A percentile compares a stretch with the other conserved stretches of the same genome.
Evolutionary conservation across 1,140 invertebrate genomes (phyloP).

Genomic region (Diabrotica undecimpunctata): DNA sequence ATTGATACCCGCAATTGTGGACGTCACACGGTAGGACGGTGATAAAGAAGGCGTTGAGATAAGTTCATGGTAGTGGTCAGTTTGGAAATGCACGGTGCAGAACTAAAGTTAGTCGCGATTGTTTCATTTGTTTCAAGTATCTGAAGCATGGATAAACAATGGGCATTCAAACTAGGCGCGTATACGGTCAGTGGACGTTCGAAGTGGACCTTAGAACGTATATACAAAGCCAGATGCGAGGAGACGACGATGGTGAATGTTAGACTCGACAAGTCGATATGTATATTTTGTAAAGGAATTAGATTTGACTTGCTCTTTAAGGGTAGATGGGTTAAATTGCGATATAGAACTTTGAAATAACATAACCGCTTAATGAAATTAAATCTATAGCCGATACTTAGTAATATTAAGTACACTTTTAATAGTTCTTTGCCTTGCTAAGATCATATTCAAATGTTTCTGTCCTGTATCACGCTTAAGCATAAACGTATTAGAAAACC

Average conservation of each 20-base stretch:
- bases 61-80: constrained; percentile 26
- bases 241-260: neutral
- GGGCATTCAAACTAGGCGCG: constrained; percentile 30
- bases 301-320: neutral
- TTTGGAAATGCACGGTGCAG: constrained; percentile 33
- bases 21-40: constrained; percentile 20
- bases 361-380: no score
- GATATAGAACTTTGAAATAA: no score
- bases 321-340: no score
- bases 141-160: constrained; percentile 37
- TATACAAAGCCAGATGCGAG: constrained; percentile 15
- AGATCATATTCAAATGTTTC: no score
- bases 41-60: constrained; percentile 22
- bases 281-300: neutral
- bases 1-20: constrained; percentile 22
- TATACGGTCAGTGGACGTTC: constrained; percentile 26
- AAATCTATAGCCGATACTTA: no score
- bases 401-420: no score
- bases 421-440: no score
- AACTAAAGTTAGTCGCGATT: constrained; percentile 35
- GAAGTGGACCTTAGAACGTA: constrained; percentile 19
- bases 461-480: no score
- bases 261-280: constrained; percentile 17
- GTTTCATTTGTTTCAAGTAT: constrained; percentile 31
- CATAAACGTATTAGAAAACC: no score